Conservation (phyloP, 2,797 vertebrate species). For the Acrocephalus scirpaceus region DNA sequence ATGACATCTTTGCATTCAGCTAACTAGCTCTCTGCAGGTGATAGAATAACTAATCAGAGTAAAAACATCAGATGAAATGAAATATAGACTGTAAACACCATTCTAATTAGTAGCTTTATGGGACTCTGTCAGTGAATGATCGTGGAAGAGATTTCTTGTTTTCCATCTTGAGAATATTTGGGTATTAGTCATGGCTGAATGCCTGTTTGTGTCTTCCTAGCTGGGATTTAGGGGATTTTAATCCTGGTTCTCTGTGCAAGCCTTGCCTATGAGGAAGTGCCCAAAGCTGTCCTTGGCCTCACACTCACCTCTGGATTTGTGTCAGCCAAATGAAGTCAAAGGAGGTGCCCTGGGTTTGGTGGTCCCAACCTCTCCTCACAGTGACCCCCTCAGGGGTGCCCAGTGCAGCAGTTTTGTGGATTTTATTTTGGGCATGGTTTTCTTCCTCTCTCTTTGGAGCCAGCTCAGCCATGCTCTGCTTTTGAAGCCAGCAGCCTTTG, state of each 20-base stretch:
- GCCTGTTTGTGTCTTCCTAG: not conserved
- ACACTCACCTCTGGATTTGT: not conserved
- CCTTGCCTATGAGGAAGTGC: not conserved
- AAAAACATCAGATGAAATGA: conserved; percentile 60
- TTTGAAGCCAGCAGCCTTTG: not conserved
- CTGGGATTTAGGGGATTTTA: not conserved
- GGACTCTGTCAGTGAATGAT: conserved; percentile 52
- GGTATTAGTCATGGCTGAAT: conserved; percentile 47
- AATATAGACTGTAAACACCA: conserved; percentile 45
- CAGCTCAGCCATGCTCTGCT: not conserved
- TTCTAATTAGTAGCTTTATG: conserved; percentile 58
- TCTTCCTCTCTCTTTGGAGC: not conserved
- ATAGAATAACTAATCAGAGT: conserved; percentile 66
- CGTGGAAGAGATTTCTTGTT: conserved; percentile 19
- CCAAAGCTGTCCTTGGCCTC: not conserved
- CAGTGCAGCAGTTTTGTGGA: not conserved
- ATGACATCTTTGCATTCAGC: conserved; percentile 40
- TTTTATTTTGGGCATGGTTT: not conserved
- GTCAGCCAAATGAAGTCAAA: not conserved
- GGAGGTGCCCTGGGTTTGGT: not conserved
- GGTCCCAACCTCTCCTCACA: not conserved
- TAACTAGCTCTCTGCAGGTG: conserved; percentile 68
- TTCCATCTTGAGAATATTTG: conserved; percentile 24
- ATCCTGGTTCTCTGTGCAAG: not conserved
- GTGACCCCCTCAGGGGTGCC: rapidly evolving